phyloP scores from a whole-genome alignment of 2,888 invertebrate genomes.

The Thereva unica region DNA sequence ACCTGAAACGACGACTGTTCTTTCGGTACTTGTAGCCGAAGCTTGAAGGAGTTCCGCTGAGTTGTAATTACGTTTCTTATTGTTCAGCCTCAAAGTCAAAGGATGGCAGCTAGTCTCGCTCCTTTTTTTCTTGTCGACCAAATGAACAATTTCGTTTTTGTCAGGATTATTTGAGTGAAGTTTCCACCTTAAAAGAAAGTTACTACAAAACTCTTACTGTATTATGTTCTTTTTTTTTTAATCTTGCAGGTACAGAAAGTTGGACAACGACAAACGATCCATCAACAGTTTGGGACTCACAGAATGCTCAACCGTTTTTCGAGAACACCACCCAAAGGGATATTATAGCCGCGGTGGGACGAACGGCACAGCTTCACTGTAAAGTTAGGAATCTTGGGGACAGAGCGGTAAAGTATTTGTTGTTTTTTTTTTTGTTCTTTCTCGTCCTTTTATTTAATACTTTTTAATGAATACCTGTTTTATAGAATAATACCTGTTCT shows the following conservation, averaged over 20 bases:
- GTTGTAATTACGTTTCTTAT: slow-evolving; percentile 8
- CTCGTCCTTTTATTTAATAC: neutral
- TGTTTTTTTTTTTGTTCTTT: neutral
- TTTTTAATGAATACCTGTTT: neutral
- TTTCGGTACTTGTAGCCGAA: neutral
- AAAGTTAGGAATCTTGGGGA: slow-evolving; percentile 82
- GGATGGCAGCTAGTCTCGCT: too few relatives aligned
- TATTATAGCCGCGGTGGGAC: slow-evolving; percentile 81
- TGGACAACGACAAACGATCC: slow-evolving; percentile 41
- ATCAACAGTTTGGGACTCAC: slow-evolving; percentile 38
- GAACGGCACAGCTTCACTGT: slow-evolving; percentile 82
- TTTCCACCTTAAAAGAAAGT: neutral
- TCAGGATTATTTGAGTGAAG: too few relatives aligned
- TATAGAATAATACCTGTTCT: neutral
- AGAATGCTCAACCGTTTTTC: slow-evolving; percentile 74
- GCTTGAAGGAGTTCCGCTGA: neutral
- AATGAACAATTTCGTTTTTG: too few relatives aligned
- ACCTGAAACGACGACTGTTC: slow-evolving; percentile 6
- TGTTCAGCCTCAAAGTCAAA: neutral
- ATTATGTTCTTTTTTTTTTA: neutral
- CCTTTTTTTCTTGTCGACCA: too few relatives aligned
- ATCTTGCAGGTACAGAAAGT: slow-evolving; percentile 37
- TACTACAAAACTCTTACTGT: neutral
- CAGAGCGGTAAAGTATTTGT: slow-evolving; percentile 69
- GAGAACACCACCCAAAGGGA: slow-evolving; percentile 82